Conservation (phyloP, 2,797 vertebrate genomes). For the Ceyx erithaca region DNA sequence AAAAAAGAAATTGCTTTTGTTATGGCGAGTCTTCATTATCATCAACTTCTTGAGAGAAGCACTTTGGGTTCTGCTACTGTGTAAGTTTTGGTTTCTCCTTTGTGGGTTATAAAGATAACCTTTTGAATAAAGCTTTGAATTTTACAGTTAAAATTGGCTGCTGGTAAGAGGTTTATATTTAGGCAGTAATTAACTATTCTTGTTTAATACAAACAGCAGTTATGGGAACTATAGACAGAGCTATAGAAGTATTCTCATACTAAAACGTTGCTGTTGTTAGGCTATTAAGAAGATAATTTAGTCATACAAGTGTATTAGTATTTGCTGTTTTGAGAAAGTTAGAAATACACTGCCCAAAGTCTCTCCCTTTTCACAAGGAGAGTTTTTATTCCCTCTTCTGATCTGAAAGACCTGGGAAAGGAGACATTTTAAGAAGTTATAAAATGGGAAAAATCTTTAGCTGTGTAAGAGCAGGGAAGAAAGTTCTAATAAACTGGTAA, state of each 20-base stretch:
- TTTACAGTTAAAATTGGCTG: constrained; percentile 5
- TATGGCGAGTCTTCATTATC: constrained; percentile 86
- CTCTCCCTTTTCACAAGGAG: neutral
- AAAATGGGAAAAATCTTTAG: neutral
- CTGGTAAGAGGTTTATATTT: neutral
- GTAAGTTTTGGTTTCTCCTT: constrained; percentile 78
- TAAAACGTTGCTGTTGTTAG: neutral
- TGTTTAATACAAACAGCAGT: neutral
- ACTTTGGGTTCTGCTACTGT: constrained; percentile 79
- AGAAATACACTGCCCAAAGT: neutral
- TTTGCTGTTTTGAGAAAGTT: neutral
- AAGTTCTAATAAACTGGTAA: neutral
- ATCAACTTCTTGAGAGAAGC: constrained; percentile 89
- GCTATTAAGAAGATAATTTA: neutral
- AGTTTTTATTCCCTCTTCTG: neutral
- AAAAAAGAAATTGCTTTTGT: constrained; percentile 86
- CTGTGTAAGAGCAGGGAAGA: neutral
- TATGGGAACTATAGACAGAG: neutral
- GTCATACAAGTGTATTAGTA: neutral
- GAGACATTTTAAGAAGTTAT: neutral
- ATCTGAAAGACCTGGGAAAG: neutral
- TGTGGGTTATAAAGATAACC: constrained; percentile 20
- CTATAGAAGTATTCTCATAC: neutral
- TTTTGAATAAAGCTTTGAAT: constrained; percentile 23
- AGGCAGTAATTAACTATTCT: neutral